Evolutionary conservation across 2,888 invertebrate species (phyloP), one percentile per base, ranked within the genome.

Genomic region (Elysia crispata): DNA sequence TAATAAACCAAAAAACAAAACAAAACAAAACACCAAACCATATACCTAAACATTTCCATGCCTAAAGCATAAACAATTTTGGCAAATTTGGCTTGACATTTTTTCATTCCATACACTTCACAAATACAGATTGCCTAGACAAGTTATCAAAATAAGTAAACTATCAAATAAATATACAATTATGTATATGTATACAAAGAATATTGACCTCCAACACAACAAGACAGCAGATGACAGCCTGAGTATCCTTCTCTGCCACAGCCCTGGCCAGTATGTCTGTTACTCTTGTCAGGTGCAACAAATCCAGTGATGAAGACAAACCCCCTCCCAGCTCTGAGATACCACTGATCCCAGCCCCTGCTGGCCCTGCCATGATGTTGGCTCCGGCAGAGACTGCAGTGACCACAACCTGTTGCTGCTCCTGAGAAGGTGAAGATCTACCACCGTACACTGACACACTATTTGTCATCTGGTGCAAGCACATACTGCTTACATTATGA

Each of bases 401-500:
- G 23, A 18, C 60, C 60, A 3, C 60, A 18, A 5, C 60, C 15
- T 5, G 15, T 60, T 60, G 60, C 41, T 6, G 41, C 41, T 41
- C 41, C 41, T 41, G 41, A 18, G 60, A 60, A 18, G 60, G 6
- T 60, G 60, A 20, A 20, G 23, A 23, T 60, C 60, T 3, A 11
- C 41, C 41, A 11, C 41, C 3, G 41, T 41, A 41, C 60, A 6
- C 3, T 3, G 64, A 41, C 18, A 23, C 23, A 78, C 90, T 90
- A 76, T 85, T 87, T 81, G 88, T 87, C 67, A 91, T 85, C 82
- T 91, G 89, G 81, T 92, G 92, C 18, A 90, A 84, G 81, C 91
- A 91, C 89, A 90, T 90, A 81, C 89, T 89, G 30, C 91, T 90
- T 0, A 91, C 90, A 83, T 91, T 91, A 62, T 90, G 90, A 62